Evolutionary conservation across 2,797 vertebrate species (phyloP).

Genomic region (Melanotaenia pygmaea): DNA sequence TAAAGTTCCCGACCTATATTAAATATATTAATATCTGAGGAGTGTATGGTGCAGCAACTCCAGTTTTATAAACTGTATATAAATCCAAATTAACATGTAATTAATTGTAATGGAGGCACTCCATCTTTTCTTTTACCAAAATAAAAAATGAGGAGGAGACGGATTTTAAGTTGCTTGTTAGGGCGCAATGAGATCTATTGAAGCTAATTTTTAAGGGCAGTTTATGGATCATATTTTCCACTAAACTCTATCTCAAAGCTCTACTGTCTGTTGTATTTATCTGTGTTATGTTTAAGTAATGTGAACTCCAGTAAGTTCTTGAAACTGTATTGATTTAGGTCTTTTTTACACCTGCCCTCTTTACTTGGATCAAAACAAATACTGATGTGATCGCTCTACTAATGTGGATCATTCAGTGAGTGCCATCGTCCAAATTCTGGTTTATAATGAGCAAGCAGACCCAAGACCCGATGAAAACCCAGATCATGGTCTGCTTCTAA

Average conservation of each 20-base stretch:
- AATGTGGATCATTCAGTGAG: not conserved
- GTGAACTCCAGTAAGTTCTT: too few relatives aligned
- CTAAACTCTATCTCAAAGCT: too few relatives aligned
- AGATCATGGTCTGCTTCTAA: not conserved
- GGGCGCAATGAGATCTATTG: not conserved
- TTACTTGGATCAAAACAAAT: not conserved
- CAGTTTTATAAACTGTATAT: not conserved
- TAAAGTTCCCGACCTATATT: not conserved
- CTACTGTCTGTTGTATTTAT: too few relatives aligned
- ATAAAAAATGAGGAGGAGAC: not conserved
- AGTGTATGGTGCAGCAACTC: not conserved
- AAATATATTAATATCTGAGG: not conserved
- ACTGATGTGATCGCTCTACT: not conserved
- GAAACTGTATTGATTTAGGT: too few relatives aligned
- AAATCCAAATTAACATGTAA: not conserved
- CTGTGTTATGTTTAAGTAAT: too few relatives aligned
- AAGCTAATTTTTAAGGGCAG: not conserved
- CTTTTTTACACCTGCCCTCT: too few relatives aligned
- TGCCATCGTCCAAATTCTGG: too few relatives aligned
- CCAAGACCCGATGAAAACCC: not conserved
- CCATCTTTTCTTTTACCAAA: not conserved
- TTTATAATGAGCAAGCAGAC: too few relatives aligned
- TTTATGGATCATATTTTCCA: not conserved
- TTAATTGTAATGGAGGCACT: too few relatives aligned
- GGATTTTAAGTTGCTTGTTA: too few relatives aligned